Base-by-base conservation (phyloP, 37 sponge, comb jelly and placozoan genomes). In the Crambe crambe region DNA sequence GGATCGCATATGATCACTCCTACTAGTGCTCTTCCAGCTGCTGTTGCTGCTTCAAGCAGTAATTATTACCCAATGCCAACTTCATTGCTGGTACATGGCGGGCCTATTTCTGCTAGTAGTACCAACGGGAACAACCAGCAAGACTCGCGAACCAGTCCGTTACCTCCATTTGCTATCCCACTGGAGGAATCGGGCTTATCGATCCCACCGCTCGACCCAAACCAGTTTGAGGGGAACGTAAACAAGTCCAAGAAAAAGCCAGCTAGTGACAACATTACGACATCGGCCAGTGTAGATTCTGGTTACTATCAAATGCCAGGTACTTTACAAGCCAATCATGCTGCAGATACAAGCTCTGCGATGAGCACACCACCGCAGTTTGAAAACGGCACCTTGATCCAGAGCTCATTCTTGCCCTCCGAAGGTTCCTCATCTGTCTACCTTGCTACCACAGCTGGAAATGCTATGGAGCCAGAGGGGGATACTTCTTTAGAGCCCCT, bases 31-130 rank as follows among this genome's bases (percentile, higher is more conserved):
- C 64, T 62, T 10, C 9, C 64, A 8, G 26, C 64, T 62, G 26
- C 17, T 9, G 64, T 26, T 9, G 64, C 64, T 8, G 64, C 64
- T 25, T 23, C 25, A 9, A 62, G 6, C 6, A n/a, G 25, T 10
- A 29, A 29, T 29, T 62, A 62, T 22, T 62, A 26, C 64, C 64
- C 64, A 62, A 62, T 62, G 64, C 64, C 64, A 8, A 54, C 17
- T 54, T 20, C 18, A 20, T 54, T 54, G 18, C 17, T 18, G 18
- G 56, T 10, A 10, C n/a, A n/a, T n/a, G n/a, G n/a, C n/a, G n/a
- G n/a, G n/a, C n/a, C n/a, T n/a, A n/a, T n/a, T n/a, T n/a, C n/a
- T n/a, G n/a, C n/a, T n/a, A n/a, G n/a, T n/a, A n/a, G n/a, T n/a
- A n/a, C n/a, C n/a, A n/a, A n/a, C n/a, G n/a, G n/a, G n/a, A n/a